Percentiles rank a stretch among this genome's conserved stretches.
Evolutionary conservation across 2,888 invertebrate genomes (phyloP).

Genomic region (Erebia epiphron): DNA sequence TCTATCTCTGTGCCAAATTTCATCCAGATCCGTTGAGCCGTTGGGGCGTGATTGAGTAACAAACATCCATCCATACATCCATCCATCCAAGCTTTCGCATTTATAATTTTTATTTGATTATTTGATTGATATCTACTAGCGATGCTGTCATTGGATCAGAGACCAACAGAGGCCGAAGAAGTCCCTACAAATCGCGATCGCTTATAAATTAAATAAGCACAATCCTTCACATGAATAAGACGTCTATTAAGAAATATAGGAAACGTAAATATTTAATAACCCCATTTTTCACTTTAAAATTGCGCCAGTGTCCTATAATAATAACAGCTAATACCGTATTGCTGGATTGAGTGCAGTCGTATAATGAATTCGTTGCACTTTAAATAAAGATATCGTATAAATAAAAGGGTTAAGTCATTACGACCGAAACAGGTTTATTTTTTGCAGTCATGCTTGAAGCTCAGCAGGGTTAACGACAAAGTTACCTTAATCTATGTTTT

Average conservation of each 20-base stretch:
- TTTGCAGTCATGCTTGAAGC: background rate
- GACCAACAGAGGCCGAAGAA: background rate
- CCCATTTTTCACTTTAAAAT: constrained; percentile 20
- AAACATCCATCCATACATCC: no score
- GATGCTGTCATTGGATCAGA: no score
- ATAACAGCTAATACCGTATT: constrained; percentile 31
- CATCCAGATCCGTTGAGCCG: no score
- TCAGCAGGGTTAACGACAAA: no score
- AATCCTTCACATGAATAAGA: background rate
- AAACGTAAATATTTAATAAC: constrained; percentile 18
- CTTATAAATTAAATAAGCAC: constrained; percentile 6
- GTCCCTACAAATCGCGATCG: constrained; percentile 14
- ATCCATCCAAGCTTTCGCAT: no score
- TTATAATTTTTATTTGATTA: no score
- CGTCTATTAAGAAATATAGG: constrained; percentile 16
- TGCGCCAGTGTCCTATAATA: constrained; percentile 26
- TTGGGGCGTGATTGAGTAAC: no score
- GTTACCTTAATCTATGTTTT: no score
- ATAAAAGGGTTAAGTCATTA: constrained; percentile 16
- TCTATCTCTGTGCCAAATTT: no score
- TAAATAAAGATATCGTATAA: constrained; percentile 16
- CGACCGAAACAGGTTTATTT: background rate
- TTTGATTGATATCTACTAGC: no score
- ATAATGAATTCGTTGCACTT: constrained; percentile 28
- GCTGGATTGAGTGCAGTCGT: constrained; percentile 29